Evolutionary conservation across 2,888 invertebrate species (phyloP).

Genomic region (Eumerus sabulonum): DNA sequence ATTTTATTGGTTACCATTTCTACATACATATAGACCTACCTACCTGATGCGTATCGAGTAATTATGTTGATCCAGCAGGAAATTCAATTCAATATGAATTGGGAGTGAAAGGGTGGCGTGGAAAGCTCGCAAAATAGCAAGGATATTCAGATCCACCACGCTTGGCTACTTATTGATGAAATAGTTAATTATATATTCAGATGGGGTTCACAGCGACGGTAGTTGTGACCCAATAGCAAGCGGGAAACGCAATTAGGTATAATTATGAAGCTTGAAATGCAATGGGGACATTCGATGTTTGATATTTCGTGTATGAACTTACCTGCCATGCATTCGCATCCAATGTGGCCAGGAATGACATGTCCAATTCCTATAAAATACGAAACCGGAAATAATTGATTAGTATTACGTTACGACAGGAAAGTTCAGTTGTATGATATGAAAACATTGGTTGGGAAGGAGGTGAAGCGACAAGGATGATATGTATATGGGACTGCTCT

Average conservation of each 20-base stretch:
- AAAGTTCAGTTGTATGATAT: background rate
- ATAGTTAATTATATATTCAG: constrained; percentile 58
- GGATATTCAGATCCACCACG: constrained; percentile 38
- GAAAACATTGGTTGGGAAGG: too few species aligned
- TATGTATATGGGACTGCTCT: too few species aligned
- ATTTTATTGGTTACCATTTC: constrained; percentile 58
- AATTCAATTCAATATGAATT: constrained; percentile 67
- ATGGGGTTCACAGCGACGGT: constrained; percentile 22
- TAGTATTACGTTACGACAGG: constrained; percentile 10
- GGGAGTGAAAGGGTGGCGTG: constrained; percentile 14
- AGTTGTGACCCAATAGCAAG: constrained; percentile 8
- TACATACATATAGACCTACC: constrained; percentile 22
- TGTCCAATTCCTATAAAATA: constrained; percentile 77
- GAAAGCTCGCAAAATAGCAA: constrained; percentile 53
- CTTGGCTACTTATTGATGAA: constrained; percentile 42
- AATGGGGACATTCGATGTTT: constrained; percentile 21
- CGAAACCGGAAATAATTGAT: constrained; percentile 40
- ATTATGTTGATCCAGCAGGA: constrained; percentile 70
- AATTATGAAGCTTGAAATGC: constrained; percentile 31
- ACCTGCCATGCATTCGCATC: constrained; percentile 81
- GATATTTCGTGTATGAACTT: constrained; percentile 70
- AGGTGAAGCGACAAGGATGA: too few species aligned
- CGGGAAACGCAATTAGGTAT: constrained; percentile 44
- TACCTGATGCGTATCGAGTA: constrained; percentile 24
- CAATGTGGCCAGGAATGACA: constrained; percentile 80